phyloP scores from a whole-genome alignment of 2,113 vertebrate species.

The Chrysemys picta region DNA sequence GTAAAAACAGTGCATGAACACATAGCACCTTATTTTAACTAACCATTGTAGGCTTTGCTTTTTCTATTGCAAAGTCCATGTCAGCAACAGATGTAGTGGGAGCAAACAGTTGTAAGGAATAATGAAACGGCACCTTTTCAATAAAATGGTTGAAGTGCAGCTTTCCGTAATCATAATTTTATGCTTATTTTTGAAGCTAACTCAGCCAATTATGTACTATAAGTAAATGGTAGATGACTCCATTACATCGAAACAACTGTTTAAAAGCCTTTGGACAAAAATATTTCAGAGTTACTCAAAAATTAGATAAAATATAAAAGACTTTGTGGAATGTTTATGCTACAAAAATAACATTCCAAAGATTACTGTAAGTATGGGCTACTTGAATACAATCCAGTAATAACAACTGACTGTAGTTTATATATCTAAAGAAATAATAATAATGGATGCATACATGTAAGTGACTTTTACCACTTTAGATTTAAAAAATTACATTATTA shows the following conservation, averaged over 20 bases:
- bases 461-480: neutral
- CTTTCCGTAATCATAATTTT: neutral
- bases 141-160: neutral
- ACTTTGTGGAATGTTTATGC: slow-evolving; percentile 32
- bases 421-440: slow-evolving; percentile 44
- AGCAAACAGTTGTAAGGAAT: neutral
- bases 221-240: neutral
- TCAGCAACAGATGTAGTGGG: neutral
- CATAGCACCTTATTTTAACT: neutral
- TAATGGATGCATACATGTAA: neutral
- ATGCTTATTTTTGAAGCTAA: neutral
- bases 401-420: slow-evolving; percentile 22
- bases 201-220: neutral
- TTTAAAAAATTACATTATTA: neutral
- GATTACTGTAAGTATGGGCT: slow-evolving; percentile 27
- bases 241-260: neutral
- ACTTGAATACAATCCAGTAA: slow-evolving; percentile 33
- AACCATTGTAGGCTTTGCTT: neutral
- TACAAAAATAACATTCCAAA: slow-evolving; percentile 57
- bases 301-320: slow-evolving; percentile 15
- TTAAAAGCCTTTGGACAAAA: neutral
- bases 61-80: neutral
- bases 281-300: slow-evolving; percentile 17
- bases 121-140: neutral
- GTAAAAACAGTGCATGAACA: neutral